A percentile compares a stretch with the other conserved stretches of the same genome.
Conservation (phyloP, 2,888 invertebrate genomes). For the Conistra vaccinii region DNA sequence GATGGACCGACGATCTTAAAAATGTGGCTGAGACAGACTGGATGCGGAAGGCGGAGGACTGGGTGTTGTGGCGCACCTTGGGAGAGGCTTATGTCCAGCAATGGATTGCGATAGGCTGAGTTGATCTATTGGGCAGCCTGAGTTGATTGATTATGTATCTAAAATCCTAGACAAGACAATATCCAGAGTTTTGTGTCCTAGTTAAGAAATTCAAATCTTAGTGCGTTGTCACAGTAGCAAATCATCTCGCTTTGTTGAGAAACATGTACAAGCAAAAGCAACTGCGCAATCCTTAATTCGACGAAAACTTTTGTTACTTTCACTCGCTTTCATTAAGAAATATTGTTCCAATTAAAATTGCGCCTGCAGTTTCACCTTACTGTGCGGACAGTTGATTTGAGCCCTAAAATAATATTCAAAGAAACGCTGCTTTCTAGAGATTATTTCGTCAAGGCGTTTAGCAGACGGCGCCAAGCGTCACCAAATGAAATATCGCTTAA, state of each 20-base stretch:
- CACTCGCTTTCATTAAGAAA: slow-evolving; percentile 23
- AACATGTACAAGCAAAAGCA: neutral
- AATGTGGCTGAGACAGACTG: too few relatives aligned
- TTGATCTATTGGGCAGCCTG: neutral
- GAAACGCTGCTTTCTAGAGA: slow-evolving; percentile 75
- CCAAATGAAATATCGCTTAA: slow-evolving; percentile 86
- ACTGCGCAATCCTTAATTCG: neutral
- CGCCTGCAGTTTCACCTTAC: slow-evolving; percentile 14
- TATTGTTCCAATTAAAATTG: slow-evolving; percentile 37
- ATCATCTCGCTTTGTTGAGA: neutral
- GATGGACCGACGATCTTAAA: too few relatives aligned
- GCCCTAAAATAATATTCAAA: slow-evolving; percentile 78
- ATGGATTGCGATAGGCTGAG: too few relatives aligned
- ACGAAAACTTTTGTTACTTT: neutral
- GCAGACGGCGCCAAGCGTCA: slow-evolving; percentile 84
- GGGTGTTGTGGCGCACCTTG: too few relatives aligned
- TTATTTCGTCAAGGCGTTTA: slow-evolving; percentile 85
- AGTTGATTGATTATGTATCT: neutral
- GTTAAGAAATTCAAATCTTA: neutral
- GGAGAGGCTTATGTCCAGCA: too few relatives aligned
- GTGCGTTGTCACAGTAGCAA: neutral
- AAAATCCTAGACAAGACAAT: neutral
- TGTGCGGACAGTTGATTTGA: slow-evolving; percentile 48
- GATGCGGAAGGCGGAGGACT: too few relatives aligned
- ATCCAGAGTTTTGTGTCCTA: neutral